phyloP scores from a whole-genome alignment of 2,888 invertebrate species.

The Aspidiotus rigidus region DNA sequence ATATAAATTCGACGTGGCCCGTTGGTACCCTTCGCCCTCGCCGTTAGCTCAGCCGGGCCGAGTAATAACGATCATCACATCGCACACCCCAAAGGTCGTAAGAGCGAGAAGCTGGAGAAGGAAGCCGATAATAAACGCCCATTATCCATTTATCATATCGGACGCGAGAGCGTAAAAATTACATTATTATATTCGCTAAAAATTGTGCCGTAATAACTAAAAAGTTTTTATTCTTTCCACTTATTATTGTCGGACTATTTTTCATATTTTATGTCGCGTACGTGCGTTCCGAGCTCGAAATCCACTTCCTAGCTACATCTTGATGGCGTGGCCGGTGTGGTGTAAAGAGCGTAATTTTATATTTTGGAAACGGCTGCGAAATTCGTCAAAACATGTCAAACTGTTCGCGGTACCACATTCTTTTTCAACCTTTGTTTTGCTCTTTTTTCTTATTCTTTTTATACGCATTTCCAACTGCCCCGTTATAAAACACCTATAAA shows the following conservation, averaged over 20 bases:
- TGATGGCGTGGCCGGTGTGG: too few relatives aligned
- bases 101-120: background rate
- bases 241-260: too few relatives aligned
- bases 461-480: constrained; percentile 26
- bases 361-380: constrained; percentile 25
- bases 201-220: too few relatives aligned
- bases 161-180: background rate
- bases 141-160: constrained; percentile 3
- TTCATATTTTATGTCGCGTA: too few relatives aligned
- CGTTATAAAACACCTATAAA: constrained; percentile 34
- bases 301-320: too few relatives aligned
- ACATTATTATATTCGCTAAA: background rate
- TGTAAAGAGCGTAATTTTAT: constrained; percentile 1
- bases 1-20: too few relatives aligned
- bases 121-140: constrained; percentile 2
- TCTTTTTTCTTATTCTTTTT: background rate
- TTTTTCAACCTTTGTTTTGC: background rate
- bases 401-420: background rate
- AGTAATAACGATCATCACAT: too few relatives aligned
- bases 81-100: background rate
- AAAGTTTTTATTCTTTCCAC: too few relatives aligned
- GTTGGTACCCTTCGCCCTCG: too few relatives aligned
- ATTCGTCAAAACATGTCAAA: constrained; percentile 33
- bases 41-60: too few relatives aligned
- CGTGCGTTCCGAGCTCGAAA: too few relatives aligned